Evolutionary conservation across 1,140 invertebrate species (phyloP).

Genomic region (Octopus bimaculoides): DNA sequence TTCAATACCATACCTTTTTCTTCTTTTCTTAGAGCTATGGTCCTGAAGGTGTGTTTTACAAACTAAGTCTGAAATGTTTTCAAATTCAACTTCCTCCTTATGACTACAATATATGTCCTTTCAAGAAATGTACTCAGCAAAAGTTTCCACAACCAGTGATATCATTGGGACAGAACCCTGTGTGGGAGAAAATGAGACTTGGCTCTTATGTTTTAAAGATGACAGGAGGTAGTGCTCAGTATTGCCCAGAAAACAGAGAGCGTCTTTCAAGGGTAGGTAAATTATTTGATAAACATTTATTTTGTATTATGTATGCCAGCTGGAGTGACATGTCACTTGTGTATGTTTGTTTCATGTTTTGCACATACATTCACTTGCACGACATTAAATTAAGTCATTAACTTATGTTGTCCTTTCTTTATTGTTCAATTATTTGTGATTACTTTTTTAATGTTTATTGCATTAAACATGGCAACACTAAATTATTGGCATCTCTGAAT

Average conservation of each 20-base stretch:
- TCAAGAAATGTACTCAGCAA: conserved; percentile 32
- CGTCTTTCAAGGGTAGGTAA: conserved; percentile 33
- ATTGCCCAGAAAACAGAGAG: conserved; percentile 28
- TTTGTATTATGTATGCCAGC: no score
- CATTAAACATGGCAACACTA: no score
- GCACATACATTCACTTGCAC: no score
- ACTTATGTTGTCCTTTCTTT: no score
- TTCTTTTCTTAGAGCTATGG: conserved; percentile 36
- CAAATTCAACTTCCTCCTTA: conserved; percentile 25
- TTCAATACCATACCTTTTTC: neutral
- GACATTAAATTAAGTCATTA: no score
- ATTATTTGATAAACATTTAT: no score
- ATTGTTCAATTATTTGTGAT: no score
- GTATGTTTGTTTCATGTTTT: no score
- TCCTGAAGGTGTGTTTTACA: conserved; percentile 36
- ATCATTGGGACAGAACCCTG: conserved; percentile 21
- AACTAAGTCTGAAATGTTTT: conserved; percentile 32
- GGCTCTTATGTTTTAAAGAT: conserved; percentile 32
- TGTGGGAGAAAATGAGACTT: conserved; percentile 23
- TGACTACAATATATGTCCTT: conserved; percentile 41
- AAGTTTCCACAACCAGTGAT: conserved; percentile 18
- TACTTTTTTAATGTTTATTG: no score
- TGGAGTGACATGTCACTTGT: no score
- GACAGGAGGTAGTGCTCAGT: conserved; percentile 27
- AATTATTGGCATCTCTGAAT: no score